Conservation (phyloP, 2,113 vertebrate genomes). For the Plecotus auritus region DNA sequence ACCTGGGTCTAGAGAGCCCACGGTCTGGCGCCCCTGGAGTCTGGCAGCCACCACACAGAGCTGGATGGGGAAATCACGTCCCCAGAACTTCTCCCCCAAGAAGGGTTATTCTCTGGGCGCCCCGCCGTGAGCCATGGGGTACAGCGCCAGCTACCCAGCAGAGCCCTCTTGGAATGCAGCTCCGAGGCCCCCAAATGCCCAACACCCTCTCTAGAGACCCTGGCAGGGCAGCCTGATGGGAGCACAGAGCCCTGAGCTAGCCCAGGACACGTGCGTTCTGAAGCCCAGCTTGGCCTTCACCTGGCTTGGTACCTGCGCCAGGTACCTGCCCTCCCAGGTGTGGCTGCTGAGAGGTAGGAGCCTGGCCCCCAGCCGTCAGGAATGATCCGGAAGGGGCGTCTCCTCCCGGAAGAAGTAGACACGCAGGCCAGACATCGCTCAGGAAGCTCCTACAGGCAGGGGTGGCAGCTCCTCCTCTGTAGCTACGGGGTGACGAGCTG, state of each 20-base stretch:
- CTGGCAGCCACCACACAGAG: neutral
- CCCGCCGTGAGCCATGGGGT: neutral
- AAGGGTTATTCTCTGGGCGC: neutral
- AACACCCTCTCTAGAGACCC: neutral
- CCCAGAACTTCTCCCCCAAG: neutral
- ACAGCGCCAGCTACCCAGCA: neutral
- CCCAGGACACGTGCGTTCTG: neutral
- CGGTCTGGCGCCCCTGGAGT: neutral
- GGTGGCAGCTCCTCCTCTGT: neutral
- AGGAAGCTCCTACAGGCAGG: neutral
- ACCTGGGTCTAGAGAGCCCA: neutral
- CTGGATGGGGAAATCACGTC: neutral
- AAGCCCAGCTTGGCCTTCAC: neutral
- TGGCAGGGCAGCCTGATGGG: no score
- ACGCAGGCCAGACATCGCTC: neutral
- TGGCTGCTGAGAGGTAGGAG: neutral
- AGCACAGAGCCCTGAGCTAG: neutral
- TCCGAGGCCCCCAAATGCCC: neutral
- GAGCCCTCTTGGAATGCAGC: neutral
- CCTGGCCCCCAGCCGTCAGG: neutral
- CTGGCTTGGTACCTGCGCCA: neutral
- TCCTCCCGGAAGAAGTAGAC: neutral
- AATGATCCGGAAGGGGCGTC: rapidly evolving
- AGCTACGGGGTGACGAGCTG: rapidly evolving
- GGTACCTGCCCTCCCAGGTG: neutral